Evolutionary conservation across 2,888 invertebrate genomes (phyloP), one percentile per base, ranked within the genome.

Genomic region (Phyllotreta cruciferae): DNA sequence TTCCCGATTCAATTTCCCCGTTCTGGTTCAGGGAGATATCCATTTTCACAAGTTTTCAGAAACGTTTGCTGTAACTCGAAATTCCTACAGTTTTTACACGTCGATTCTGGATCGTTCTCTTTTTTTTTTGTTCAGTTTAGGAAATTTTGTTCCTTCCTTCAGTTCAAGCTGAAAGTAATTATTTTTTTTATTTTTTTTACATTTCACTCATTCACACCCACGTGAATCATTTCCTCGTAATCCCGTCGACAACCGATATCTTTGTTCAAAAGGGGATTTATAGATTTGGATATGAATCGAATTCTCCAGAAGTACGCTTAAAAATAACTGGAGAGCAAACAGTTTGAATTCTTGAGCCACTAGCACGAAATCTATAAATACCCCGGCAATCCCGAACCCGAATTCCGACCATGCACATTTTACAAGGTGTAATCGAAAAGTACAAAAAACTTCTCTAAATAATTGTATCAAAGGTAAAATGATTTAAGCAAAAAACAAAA

Each of bases 151-250:
- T 67, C 70, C 72, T 69, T 70, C 67, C 74, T 72, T 72, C 72
- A 72, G 68, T 73, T 72, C 52, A 60, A 35, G 70, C 67, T 71
- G 71, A 75, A 69, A 70, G 74, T 75, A 75, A 73, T 71, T 73
- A 72, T 71, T 64, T 69, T 66, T 68, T 71, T 67, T 69, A 67
- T 71, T 36, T 60, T 63, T 70, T 68, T 67, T 70, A 66, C 64
- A 66, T 64, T 66, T 63, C 63, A 66, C 54, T 62, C 62, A 62
- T 62, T 24, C 50, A 56, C 60, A 58, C 50, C 53, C 42, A 50
- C 24, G 35, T 57, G 13, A 44, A 50, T 45, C 50, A 41, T 24
- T 24, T 38, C 55, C 24, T 49, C n/a, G 45, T 49, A 39, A 41
- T 50, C 47, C 38, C 41, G 14, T 45, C 36, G 42, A 41, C 13